Conservation (phyloP, 2,888 invertebrate genomes). For the Parapristionchus giblindavisi region DNA sequence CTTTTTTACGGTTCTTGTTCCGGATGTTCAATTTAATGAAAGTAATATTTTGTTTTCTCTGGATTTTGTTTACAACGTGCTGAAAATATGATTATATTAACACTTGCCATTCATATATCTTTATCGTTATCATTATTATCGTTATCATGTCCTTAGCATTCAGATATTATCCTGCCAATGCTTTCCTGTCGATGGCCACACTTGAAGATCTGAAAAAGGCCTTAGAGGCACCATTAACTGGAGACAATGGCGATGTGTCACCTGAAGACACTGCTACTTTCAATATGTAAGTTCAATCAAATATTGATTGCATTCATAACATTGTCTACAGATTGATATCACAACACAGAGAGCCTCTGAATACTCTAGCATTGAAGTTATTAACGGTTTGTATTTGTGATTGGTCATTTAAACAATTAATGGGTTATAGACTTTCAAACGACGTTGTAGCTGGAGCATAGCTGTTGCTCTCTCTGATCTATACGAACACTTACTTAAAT, state of each 20-base stretch:
- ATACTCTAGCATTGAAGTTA: conserved; percentile 3
- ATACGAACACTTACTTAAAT: background rate
- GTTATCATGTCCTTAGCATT: no score
- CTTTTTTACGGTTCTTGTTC: no score
- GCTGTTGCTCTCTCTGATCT: conserved; percentile 15
- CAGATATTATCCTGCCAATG: no score
- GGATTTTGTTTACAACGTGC: no score
- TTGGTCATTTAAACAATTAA: background rate
- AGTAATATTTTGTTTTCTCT: no score
- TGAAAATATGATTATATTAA: no score
- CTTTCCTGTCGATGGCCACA: conserved; percentile 16
- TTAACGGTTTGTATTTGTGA: background rate
- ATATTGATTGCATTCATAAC: background rate
- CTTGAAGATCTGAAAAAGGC: conserved; percentile 22
- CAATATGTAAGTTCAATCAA: background rate
- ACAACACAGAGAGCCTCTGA: conserved; percentile 23
- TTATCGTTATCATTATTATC: no score
- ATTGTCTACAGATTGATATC: conserved; percentile 6
- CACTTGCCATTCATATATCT: no score
- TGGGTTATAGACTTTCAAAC: background rate
- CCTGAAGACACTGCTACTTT: conserved; percentile 19
- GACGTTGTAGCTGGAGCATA: conserved; percentile 26
- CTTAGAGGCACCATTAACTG: background rate
- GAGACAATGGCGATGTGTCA: conserved; percentile 27
- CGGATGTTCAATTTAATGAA: no score